phyloP scores from a whole-genome alignment of 2,888 invertebrate species.

The Steinernema carpocapsae region DNA sequence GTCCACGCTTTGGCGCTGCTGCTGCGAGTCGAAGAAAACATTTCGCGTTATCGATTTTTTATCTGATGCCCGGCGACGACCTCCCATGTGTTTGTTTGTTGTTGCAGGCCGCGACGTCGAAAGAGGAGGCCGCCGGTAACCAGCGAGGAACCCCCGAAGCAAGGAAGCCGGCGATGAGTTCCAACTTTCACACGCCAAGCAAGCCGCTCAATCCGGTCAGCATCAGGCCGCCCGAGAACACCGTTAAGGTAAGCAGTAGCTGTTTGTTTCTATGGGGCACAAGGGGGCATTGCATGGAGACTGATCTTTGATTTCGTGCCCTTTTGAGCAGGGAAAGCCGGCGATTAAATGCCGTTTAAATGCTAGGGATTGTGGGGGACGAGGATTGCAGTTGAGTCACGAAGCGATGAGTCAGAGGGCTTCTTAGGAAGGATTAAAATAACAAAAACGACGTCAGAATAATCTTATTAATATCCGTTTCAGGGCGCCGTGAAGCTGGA shows the following conservation, averaged over 20 bases:
- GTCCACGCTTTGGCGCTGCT: background rate
- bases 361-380: no score
- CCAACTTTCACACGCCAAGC: conserved; percentile 48
- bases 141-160: background rate
- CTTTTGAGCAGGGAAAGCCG: background rate
- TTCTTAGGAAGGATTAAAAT: no score
- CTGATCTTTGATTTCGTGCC: background rate
- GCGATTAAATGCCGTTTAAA: no score
- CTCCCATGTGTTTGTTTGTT: conserved; percentile 24
- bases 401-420: no score
- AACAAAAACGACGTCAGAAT: no score
- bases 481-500: conserved; percentile 35
- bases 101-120: background rate
- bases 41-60: conserved; percentile 33
- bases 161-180: conserved; percentile 10
- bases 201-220: conserved; percentile 62
- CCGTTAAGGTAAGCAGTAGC: conserved; percentile 52
- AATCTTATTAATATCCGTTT: background rate
- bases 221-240: conserved; percentile 56
- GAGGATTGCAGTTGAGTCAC: no score
- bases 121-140: background rate
- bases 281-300: no score
- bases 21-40: conserved; percentile 1
- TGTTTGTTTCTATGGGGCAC: background rate
- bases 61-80: background rate